A percentile compares a stretch with the other conserved stretches of the same genome.
Conservation (phyloP, 2,888 invertebrate species). For the Brachyptera risi region DNA sequence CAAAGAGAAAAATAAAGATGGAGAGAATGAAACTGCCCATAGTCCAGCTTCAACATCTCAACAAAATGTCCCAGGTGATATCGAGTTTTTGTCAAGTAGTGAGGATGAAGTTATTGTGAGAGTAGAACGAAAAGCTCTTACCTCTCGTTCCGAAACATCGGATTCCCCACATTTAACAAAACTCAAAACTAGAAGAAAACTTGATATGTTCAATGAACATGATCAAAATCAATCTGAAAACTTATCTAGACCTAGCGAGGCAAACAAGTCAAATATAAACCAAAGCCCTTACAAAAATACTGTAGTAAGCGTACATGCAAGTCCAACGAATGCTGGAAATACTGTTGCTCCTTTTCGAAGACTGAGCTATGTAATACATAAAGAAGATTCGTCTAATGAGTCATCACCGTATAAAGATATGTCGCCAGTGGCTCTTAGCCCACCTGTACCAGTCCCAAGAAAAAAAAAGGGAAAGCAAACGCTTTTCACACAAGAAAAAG, state of each 20-base stretch:
- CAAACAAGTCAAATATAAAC: too few species aligned
- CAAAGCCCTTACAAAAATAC: neutral
- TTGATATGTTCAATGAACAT: neutral
- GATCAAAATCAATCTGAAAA: neutral
- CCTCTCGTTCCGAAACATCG: neutral
- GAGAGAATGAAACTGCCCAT: neutral
- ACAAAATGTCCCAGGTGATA: too few species aligned
- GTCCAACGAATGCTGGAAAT: neutral
- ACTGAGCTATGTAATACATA: neutral
- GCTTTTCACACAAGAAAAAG: too few species aligned
- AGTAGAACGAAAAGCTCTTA: too few species aligned
- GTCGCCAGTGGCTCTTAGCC: neutral
- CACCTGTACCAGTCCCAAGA: constrained; percentile 24
- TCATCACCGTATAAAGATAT: neutral
- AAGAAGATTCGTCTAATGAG: neutral
- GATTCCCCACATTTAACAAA: neutral
- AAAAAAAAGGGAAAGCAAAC: neutral
- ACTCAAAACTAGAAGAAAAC: neutral
- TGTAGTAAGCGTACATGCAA: neutral
- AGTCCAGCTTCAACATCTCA: neutral
- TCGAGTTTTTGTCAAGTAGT: neutral
- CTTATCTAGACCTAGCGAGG: neutral
- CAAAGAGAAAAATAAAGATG: too few species aligned
- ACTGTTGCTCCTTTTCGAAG: neutral
- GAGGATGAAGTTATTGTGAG: neutral